A percentile compares a stretch with the other conserved stretches of the same genome.
Evolutionary conservation across 2,113 vertebrate species (phyloP).

Genomic region (Stictonetta naevosa): DNA sequence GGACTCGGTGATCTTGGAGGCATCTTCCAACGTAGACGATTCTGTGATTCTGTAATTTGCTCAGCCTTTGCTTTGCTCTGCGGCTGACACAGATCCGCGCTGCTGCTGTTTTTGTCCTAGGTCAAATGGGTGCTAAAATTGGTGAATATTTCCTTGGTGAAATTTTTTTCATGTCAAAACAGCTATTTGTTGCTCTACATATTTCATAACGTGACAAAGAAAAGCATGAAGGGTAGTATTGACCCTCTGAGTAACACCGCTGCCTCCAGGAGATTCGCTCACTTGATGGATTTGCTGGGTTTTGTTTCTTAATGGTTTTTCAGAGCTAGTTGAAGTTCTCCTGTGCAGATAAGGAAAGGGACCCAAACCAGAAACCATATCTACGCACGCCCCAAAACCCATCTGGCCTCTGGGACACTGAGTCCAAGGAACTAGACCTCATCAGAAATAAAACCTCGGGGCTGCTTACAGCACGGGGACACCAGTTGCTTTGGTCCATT

Average conservation of each 20-base stretch:
- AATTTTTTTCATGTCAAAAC: conserved; percentile 26
- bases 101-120: neutral
- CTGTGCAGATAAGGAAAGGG: neutral
- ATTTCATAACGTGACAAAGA: neutral
- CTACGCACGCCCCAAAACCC: fast-evolving
- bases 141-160: neutral
- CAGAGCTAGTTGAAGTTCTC: neutral
- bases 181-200: neutral
- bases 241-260: neutral
- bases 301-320: conserved; percentile 3
- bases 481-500: neutral
- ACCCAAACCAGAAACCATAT: neutral
- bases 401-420: neutral
- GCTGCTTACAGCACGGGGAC: fast-evolving
- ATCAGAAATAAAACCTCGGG: neutral
- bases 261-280: neutral
- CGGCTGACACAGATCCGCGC: fast-evolving
- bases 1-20: too few species aligned
- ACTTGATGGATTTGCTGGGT: neutral
- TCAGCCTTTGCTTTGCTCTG: neutral
- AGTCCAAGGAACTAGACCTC: neutral
- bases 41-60: neutral
- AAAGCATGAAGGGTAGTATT: neutral
- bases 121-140: neutral
- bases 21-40: too few species aligned